Base-by-base conservation (phyloP, 1,140 invertebrate species). In the Drosophila micromelanica region DNA sequence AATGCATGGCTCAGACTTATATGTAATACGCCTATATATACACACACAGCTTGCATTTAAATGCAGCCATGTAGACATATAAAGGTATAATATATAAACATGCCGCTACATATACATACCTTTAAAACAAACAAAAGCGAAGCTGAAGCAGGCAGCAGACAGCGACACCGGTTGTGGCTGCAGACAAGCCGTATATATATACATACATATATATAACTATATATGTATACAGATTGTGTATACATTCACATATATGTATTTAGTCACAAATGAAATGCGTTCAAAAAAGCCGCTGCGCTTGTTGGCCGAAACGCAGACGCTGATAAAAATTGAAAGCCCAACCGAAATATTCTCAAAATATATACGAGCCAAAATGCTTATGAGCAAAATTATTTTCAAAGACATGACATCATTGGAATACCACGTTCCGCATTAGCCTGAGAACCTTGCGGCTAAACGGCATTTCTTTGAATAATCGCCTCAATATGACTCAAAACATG, bases 51-150 rank as follows among this genome's bases (percentile, higher is more conserved):
- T 56, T 81, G 78, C 78, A 85, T 79, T 84, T 85, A 73, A 84
- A 84, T 76, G 76, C 80, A 82, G 76, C 48, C 79, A 52, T 55
- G 65, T 55, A 57, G 54, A 27, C 40, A 37, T 40, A 59, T 55
- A 46, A 52, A 32, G 45, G 9, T 42, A 35, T 42, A 57, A 35
- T 42, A 57, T 77, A 77, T 64, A 85, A 74, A 74, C 11, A 30
- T 38, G 37, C 32, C 17, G 40, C 32, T 64, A 37, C 52, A 51
- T 67, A 60, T 65, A 30, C 11, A 35, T 48, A 37, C 37, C 57
- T 77, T 74, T 61, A 86, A 78, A 81, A 76, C 79, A 86, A 86
- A 86, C 82, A 86, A 87, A 86, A 85, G 74, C 72, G 45, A 51
- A 78, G 64, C 46, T 67, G 57, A 67, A 57, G 65, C 76, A 85